A percentile compares a stretch with the other conserved stretches of the same genome.
Evolutionary conservation across 2,113 vertebrate species (phyloP).

Genomic region (Ptyas mucosa): DNA sequence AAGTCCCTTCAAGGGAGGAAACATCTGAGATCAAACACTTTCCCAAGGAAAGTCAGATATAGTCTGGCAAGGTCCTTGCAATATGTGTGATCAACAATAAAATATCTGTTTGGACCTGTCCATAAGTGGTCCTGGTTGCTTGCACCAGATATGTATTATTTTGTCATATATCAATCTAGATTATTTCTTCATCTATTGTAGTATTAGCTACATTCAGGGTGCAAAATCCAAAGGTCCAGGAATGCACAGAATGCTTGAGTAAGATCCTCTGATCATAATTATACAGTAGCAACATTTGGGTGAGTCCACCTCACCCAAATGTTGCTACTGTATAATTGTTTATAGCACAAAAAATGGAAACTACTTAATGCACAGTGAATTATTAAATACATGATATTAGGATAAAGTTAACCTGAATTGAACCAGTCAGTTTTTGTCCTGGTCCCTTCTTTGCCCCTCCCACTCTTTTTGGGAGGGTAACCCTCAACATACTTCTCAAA

Average conservation of each 20-base stretch:
- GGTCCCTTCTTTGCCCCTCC: neutral
- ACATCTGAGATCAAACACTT: neutral
- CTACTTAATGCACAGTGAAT: neutral
- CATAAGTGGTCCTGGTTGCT: neutral
- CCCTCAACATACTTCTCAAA: neutral
- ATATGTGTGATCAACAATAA: neutral
- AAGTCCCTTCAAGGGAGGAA: neutral
- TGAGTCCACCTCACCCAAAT: neutral
- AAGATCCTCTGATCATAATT: neutral
- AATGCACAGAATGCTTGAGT: neutral
- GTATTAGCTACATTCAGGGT: neutral
- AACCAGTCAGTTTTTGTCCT: neutral
- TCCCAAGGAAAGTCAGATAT: neutral
- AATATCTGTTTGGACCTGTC: neutral
- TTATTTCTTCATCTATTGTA: neutral
- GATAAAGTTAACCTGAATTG: neutral
- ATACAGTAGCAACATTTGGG: too few species aligned
- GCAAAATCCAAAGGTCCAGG: neutral
- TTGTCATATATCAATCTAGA: neutral
- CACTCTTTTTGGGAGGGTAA: neutral
- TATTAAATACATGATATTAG: neutral
- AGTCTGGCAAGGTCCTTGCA: neutral
- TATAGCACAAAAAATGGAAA: neutral
- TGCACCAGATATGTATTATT: neutral
- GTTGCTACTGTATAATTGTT: neutral